Evolutionary conservation across 2,797 vertebrate genomes (phyloP).

Genomic region (Pogoniulus pusillus): DNA sequence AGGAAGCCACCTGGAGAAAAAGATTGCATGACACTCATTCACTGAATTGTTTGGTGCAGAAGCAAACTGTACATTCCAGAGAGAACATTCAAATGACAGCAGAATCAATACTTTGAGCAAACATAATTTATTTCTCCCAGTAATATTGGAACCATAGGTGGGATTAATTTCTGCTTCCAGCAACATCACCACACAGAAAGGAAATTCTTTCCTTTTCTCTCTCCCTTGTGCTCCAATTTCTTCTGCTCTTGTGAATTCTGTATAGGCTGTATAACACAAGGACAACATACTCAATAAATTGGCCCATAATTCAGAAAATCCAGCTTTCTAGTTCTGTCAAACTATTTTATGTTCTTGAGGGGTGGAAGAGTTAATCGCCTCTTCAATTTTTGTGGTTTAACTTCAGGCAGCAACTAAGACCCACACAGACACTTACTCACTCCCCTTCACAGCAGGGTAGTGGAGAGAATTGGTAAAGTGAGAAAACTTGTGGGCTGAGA

Average conservation of each 20-base stretch:
- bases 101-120: neutral
- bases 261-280: neutral
- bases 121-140: neutral
- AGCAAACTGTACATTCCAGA: neutral
- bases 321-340: neutral
- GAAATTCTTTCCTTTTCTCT: neutral
- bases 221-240: neutral
- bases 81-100: neutral
- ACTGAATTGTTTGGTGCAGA: neutral
- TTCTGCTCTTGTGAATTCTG: neutral
- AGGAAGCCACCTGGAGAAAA: neutral
- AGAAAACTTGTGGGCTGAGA: neutral
- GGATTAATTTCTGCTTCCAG: neutral
- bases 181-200: neutral
- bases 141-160: neutral
- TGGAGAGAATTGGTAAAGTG: neutral
- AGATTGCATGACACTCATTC: neutral
- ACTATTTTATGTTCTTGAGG: neutral
- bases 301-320: neutral
- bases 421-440: no score
- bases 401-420: rapidly evolving
- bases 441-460: no score
- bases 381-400: neutral
- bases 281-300: neutral
- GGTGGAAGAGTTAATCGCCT: neutral